Evolutionary conservation across 2,113 vertebrate species (phyloP), one percentile per base, ranked within the genome.

Genomic region (Actinemys pallida): DNA sequence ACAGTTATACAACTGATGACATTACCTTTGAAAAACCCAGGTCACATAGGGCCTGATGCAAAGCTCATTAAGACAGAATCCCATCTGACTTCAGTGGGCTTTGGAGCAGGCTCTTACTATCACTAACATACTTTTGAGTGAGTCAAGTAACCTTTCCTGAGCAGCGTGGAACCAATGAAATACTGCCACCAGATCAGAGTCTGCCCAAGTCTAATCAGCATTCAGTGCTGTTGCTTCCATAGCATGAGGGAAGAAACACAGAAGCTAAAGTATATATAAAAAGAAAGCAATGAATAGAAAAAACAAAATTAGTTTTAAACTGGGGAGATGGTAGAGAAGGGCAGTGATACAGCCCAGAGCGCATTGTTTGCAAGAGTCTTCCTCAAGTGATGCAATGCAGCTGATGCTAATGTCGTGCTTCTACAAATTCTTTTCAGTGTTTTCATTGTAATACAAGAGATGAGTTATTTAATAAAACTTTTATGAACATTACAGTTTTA

Each of bases 101-200:
- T 27, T 39, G 42, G 22, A 12, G 19, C 72, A 76, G 72, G 39
- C 6, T 76, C 22, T 76, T 22, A 24, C 39, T 39, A 0, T 39
- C 84, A 72, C 54, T 82, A 24, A 0, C 0, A 42, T 1, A 0
- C 27, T 56, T 1, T 0, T 0, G 7, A 45, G 50, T 31, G 57
- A 83, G 53, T 31, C 0, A 0, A 29, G 0, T 47, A 45, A 93
- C 49, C n/a, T 59, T 42, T 92, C 20, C 47, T 2, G 0, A 69
- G 39, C 10, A 57, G 8, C 20, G 25, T 12, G 0, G 0, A 86
- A 39, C 47, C 27, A 87, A 47, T 2, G 75, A 72, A 88, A 82
- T 0, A 0, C 75, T 56, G 45, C 19, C 20, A 54, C 53, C 53
- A 53, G 19, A 53, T 6, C 7, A 59, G 53, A 27, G 62, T 82